Evolutionary conservation across 2,888 invertebrate genomes (phyloP).

Genomic region (Spialia ferax): DNA sequence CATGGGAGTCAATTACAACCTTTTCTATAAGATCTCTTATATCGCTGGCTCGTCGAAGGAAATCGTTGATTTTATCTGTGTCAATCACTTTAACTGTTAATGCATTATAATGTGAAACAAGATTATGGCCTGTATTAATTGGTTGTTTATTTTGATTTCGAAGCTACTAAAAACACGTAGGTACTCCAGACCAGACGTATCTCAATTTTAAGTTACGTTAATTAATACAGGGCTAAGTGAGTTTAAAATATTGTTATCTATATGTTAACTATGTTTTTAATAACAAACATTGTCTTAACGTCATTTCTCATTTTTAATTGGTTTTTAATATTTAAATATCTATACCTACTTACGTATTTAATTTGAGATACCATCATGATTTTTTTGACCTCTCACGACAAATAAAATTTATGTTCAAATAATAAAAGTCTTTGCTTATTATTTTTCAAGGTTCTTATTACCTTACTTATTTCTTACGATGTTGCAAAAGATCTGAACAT

Average conservation of each 20-base stretch:
- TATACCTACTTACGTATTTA: too few relatives aligned
- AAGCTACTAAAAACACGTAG: too few relatives aligned
- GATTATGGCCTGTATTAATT: too few relatives aligned
- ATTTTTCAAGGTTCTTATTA: neutral
- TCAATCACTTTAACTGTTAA: neutral
- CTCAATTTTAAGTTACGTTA: too few relatives aligned
- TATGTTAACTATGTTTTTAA: neutral
- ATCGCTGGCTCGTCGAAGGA: neutral
- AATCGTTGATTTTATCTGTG: neutral
- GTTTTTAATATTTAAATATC: too few relatives aligned
- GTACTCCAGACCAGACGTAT: too few relatives aligned
- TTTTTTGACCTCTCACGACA: neutral
- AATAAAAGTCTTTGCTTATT: neutral
- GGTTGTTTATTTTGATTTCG: too few relatives aligned
- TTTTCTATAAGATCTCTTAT: conserved; percentile 26
- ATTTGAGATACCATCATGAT: too few relatives aligned
- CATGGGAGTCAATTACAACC: conserved; percentile 30
- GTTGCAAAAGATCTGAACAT: neutral
- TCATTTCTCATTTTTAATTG: neutral
- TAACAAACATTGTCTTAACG: neutral
- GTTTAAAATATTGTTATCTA: neutral
- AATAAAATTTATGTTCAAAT: neutral
- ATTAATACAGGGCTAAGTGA: too few relatives aligned
- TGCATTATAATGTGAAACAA: neutral
- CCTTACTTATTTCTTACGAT: neutral